Conservation (phyloP, 2,888 invertebrate genomes). For the Himalopsyche kuldschensis region DNA sequence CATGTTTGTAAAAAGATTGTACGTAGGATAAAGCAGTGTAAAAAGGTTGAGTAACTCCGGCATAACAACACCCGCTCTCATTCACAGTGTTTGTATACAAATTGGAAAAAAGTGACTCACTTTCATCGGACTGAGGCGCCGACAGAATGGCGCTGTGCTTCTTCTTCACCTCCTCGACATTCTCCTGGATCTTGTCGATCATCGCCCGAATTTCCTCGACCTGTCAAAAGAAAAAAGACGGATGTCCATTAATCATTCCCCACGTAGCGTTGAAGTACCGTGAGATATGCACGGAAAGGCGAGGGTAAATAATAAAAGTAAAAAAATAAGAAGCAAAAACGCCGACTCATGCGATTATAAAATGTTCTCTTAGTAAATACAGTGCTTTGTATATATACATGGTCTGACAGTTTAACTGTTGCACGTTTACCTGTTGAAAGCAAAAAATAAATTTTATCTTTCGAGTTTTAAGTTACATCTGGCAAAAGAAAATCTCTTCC, state of each 20-base stretch:
- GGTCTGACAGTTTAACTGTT: background rate
- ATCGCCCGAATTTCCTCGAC: slow-evolving; percentile 99
- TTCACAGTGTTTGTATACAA: background rate
- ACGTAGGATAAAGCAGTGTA: background rate
- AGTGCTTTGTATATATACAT: background rate
- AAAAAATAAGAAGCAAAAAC: background rate
- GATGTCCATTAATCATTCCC: background rate
- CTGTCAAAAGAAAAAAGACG: slow-evolving; percentile 53
- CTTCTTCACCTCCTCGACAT: slow-evolving; percentile 99
- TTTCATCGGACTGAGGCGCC: slow-evolving; percentile 98
- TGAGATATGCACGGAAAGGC: background rate
- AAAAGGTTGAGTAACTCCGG: background rate
- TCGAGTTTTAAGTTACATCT: background rate
- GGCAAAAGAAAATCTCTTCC: too few relatives aligned
- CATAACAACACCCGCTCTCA: background rate
- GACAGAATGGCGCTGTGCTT: slow-evolving; percentile 99
- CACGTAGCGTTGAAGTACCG: background rate
- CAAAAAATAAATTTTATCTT: background rate
- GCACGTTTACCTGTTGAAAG: background rate
- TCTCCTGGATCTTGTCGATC: slow-evolving; percentile 99
- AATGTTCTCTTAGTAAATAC: background rate
- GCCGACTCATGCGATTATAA: background rate
- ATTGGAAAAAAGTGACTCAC: slow-evolving; percentile 63
- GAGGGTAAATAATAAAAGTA: background rate
- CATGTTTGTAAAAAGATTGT: too few relatives aligned